These are phyloP conservation scores for Chrysolina haemoptera DNA, from an alignment of 2,888 invertebrate species.

Conservation along the genomic window DNA sequence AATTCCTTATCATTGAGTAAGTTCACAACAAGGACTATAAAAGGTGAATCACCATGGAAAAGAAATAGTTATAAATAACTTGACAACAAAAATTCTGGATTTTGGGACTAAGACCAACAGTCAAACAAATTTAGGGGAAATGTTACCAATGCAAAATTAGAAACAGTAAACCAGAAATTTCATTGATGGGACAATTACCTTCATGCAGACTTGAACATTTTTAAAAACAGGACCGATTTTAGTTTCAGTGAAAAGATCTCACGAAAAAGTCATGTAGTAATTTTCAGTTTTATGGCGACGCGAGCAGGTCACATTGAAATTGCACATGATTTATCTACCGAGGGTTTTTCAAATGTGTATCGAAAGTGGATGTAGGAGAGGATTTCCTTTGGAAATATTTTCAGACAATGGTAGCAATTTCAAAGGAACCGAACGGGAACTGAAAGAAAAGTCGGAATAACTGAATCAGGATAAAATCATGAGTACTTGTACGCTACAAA, in stretches of 20 bases:
- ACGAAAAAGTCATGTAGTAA: conserved; percentile 1
- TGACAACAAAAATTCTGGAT: too few relatives aligned
- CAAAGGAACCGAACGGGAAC: background rate
- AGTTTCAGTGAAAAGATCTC: conserved; percentile 1
- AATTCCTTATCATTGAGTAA: too few relatives aligned
- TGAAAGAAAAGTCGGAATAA: background rate
- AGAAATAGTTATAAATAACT: too few relatives aligned
- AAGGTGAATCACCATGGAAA: too few relatives aligned
- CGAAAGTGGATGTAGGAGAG: conserved; percentile 2
- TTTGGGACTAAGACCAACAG: too few relatives aligned
- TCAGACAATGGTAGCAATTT: conserved; percentile 3
- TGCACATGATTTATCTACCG: conserved; percentile 14
- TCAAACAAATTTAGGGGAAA: too few relatives aligned
- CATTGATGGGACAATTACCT: too few relatives aligned
- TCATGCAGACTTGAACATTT: too few relatives aligned
- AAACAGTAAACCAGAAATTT: too few relatives aligned
- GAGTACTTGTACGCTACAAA: background rate
- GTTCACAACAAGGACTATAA: too few relatives aligned
- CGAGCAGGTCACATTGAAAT: conserved; percentile 8
- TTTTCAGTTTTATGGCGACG: background rate
- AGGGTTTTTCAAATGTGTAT: background rate
- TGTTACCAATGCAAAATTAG: too few relatives aligned
- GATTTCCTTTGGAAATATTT: background rate
- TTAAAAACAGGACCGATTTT: background rate
- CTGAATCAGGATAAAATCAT: background rate